Conservation (phyloP, 1,140 invertebrate species). For the Andrena cerasifolii region DNA sequence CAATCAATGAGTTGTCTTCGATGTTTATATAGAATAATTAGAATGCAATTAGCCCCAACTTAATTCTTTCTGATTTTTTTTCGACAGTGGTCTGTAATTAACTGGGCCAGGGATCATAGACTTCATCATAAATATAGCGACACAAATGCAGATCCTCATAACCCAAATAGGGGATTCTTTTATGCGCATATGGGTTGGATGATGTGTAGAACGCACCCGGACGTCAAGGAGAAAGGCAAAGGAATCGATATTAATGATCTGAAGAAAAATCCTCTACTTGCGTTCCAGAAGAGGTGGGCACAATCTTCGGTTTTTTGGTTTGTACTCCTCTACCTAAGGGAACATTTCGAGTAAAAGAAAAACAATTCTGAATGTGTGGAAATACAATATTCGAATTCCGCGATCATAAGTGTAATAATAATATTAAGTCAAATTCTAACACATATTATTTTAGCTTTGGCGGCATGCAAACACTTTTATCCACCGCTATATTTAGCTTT, state of each 20-base stretch:
- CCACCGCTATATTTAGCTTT: too few species aligned
- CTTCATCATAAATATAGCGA: conserved; percentile 98
- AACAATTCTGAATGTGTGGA: too few species aligned
- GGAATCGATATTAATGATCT: conserved; percentile 94
- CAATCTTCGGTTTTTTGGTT: too few species aligned
- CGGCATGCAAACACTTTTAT: too few species aligned
- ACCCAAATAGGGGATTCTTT: conserved; percentile 97
- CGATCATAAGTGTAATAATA: too few species aligned
- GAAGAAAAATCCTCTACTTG: conserved; percentile 91
- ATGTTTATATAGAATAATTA: too few species aligned
- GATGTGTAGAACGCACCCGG: conserved; percentile 94
- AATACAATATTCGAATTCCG: too few species aligned
- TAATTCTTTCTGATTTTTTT: background rate
- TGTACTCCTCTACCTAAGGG: too few species aligned
- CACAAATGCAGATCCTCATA: conserved; percentile 98
- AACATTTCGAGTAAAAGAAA: too few species aligned
- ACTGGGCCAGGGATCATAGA: conserved; percentile 97
- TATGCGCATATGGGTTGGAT: conserved; percentile 98
- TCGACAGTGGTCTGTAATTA: conserved; percentile 94
- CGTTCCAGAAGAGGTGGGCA: conserved; percentile 94
- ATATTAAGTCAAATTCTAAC: too few species aligned
- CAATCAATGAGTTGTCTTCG: too few species aligned
- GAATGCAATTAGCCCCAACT: background rate
- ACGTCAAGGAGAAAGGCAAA: conserved; percentile 93
- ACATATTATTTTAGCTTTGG: too few species aligned